Conservation (phyloP, 2,888 invertebrate species). For the Leucania comma region DNA sequence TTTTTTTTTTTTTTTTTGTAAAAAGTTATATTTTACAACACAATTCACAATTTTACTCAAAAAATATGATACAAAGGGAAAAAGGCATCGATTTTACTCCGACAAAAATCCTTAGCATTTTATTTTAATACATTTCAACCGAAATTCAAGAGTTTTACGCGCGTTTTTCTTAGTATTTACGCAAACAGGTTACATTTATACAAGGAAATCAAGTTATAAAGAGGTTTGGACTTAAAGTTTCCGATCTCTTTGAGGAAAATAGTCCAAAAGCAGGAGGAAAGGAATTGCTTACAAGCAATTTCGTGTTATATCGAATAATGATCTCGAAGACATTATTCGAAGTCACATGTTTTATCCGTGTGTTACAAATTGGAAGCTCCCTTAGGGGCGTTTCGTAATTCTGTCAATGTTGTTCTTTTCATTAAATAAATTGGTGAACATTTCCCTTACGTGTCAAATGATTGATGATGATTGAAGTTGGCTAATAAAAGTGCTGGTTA, state of each 20-base stretch:
- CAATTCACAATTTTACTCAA: too few species aligned
- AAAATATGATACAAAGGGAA: too few species aligned
- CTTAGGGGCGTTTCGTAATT: constrained; percentile 30
- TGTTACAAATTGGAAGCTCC: constrained; percentile 32
- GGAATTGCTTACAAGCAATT: background rate
- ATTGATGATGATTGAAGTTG: constrained; percentile 22
- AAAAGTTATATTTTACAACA: too few species aligned
- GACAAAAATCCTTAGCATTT: background rate
- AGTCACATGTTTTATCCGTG: constrained; percentile 22
- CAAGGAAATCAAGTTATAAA: background rate
- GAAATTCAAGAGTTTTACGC: background rate
- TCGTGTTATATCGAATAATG: constrained; percentile 19
- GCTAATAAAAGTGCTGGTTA: constrained; percentile 11
- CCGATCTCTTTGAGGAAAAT: constrained; percentile 10
- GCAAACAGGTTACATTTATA: background rate
- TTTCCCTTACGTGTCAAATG: constrained; percentile 27
- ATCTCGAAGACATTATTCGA: constrained; percentile 15
- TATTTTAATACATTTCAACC: background rate
- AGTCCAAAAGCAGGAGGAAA: background rate
- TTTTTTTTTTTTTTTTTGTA: too few species aligned
- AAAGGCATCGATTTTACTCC: too few species aligned
- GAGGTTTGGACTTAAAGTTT: background rate
- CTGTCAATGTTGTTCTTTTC: constrained; percentile 23
- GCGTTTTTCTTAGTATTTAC: background rate
- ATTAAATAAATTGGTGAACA: constrained; percentile 36